These are phyloP conservation scores for Centropyge bicolor DNA, from an alignment of 2,797 vertebrate genomes.

Conservation along the genomic window DNA sequence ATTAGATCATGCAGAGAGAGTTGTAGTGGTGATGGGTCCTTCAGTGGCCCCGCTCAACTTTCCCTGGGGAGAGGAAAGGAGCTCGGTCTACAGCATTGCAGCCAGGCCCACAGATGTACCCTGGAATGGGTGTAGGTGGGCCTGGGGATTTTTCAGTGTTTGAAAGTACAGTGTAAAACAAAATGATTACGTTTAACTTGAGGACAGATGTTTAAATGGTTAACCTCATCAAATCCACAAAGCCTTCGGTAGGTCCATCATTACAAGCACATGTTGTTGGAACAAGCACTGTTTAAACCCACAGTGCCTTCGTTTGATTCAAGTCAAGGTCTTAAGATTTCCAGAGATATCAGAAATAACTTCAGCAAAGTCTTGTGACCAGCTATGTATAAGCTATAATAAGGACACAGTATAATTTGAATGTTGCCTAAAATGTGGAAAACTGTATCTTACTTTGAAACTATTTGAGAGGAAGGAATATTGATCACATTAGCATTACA, in stretches of 20 bases:
- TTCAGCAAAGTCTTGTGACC: neutral
- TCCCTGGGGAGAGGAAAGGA: constrained; percentile 52
- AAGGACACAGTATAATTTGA: neutral
- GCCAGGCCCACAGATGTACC: constrained; percentile 31
- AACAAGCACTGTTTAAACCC: constrained; percentile 6
- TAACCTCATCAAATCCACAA: constrained; percentile 13
- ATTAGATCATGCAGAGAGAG: constrained; percentile 69
- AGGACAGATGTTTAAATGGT: constrained; percentile 48
- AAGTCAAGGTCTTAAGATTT: neutral
- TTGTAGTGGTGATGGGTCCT: constrained; percentile 74
- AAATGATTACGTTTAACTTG: constrained; percentile 38
- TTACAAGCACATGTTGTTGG: constrained; percentile 33
- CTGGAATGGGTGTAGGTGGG: neutral
- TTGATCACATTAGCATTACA: neutral
- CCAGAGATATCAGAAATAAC: neutral
- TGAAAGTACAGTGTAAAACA: constrained; percentile 33
- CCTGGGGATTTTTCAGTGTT: constrained; percentile 25
- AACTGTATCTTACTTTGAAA: neutral
- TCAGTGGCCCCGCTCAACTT: constrained; percentile 58
- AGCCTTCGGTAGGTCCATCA: constrained; percentile 12
- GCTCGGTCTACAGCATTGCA: constrained; percentile 26
- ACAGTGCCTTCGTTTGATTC: constrained; percentile 23
- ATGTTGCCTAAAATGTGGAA: neutral
- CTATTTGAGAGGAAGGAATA: neutral
- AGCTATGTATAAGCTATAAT: neutral